phyloP scores from a whole-genome alignment of 1,140 invertebrate genomes.

The Drosophila aff. region DNA sequence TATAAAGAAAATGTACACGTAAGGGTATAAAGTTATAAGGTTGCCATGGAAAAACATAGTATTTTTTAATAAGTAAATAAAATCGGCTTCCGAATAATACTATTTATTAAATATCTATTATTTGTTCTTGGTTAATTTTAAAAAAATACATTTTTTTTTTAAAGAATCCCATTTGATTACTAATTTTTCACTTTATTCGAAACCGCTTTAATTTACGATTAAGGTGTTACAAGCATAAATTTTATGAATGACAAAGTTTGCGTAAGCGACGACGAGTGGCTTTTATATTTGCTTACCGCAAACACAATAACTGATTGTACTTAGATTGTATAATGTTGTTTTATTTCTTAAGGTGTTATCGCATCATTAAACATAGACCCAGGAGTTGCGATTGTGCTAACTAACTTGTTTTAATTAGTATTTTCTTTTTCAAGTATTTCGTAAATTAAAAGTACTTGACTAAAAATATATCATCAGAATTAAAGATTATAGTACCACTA shows the following conservation, averaged over 20 bases:
- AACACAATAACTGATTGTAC: constrained; percentile 32
- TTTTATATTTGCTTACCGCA: constrained; percentile 16
- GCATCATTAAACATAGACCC: neutral
- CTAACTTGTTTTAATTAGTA: constrained; percentile 3
- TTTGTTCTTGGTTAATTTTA: neutral
- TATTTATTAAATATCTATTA: no score
- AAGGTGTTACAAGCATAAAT: constrained; percentile 16
- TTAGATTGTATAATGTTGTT: constrained; percentile 13
- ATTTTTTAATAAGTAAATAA: neutral
- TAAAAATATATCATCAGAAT: constrained; percentile 7
- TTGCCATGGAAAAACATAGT: neutral
- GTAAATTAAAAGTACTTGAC: constrained; percentile 2
- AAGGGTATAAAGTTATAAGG: neutral
- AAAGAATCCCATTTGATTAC: no score
- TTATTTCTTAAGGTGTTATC: constrained; percentile 16
- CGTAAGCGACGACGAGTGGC: neutral
- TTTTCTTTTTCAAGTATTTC: neutral
- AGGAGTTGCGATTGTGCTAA: neutral
- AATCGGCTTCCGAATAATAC: neutral
- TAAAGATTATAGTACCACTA: neutral
- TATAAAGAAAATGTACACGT: neutral
- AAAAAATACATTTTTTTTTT: neutral
- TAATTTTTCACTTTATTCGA: no score
- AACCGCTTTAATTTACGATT: constrained; percentile 8
- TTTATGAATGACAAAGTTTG: constrained; percentile 35